A percentile compares a stretch with the other conserved stretches of the same genome.
Conservation (phyloP, 1,140 invertebrate genomes). For the Drosophila tsacasi region DNA sequence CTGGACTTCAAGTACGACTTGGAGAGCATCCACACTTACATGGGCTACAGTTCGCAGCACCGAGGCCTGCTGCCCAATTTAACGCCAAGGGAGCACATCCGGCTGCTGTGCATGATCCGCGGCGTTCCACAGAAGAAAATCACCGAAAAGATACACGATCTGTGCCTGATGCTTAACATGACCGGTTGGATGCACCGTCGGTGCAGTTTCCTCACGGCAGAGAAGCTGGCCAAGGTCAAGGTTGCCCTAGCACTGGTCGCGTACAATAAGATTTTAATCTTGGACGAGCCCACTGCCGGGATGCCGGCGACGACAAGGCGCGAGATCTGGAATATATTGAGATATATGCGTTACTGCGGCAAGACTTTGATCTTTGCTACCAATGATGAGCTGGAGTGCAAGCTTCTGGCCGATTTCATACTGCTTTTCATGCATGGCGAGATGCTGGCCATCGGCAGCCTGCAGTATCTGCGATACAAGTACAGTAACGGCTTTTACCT, state of each 20-base stretch:
- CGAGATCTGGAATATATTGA: slow-evolving; percentile 75
- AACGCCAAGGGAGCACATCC: slow-evolving; percentile 70
- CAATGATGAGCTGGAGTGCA: slow-evolving; percentile 98
- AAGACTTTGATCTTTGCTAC: slow-evolving; percentile 96
- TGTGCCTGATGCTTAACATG: slow-evolving; percentile 70
- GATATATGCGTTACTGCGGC: slow-evolving; percentile 67
- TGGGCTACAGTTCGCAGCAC: slow-evolving; percentile 73
- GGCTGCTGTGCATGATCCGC: slow-evolving; percentile 70
- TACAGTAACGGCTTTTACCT: slow-evolving; percentile 76
- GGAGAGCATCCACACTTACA: slow-evolving; percentile 55
- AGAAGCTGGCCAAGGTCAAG: slow-evolving; percentile 67
- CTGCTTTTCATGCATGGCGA: slow-evolving; percentile 94
- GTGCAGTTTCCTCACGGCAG: slow-evolving; percentile 47
- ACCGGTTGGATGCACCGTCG: slow-evolving; percentile 67
- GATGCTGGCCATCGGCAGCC: slow-evolving; percentile 90
- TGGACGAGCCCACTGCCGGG: slow-evolving; percentile 74
- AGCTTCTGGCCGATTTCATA: slow-evolving; percentile 95
- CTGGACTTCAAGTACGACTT: slow-evolving; percentile 70
- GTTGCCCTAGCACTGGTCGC: slow-evolving; percentile 66
- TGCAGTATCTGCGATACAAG: slow-evolving; percentile 72
- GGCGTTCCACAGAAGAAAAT: slow-evolving; percentile 63
- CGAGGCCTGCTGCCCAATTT: slow-evolving; percentile 46
- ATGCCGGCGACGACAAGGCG: slow-evolving; percentile 63
- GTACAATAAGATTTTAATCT: slow-evolving; percentile 66
- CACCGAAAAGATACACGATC: slow-evolving; percentile 66